phyloP scores from a whole-genome alignment of 2,113 vertebrate genomes.

The Heloderma charlesbogerti region DNA sequence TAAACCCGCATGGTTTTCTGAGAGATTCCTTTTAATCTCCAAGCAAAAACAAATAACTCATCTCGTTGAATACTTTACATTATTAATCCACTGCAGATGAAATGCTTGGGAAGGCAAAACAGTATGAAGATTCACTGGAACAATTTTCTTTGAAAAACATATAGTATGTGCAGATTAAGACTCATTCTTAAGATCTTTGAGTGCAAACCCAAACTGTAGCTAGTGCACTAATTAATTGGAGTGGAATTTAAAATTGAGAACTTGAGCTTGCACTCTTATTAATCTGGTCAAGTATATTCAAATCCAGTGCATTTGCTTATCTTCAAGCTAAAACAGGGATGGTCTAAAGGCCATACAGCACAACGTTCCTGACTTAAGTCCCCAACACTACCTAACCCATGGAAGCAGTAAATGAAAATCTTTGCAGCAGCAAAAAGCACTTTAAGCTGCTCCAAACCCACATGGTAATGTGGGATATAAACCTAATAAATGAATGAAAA shows the following conservation, averaged over 20 bases:
- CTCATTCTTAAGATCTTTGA: not conserved
- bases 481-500: not conserved
- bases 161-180: not conserved
- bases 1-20: constrained; percentile 63
- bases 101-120: constrained; percentile 36
- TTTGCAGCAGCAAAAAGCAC: not conserved
- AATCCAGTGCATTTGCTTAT: not conserved
- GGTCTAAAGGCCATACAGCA: not conserved
- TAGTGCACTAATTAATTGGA: not conserved
- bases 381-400: too few species aligned
- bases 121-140: constrained; percentile 8
- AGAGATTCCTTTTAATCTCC: constrained; percentile 60
- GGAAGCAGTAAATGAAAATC: not conserved
- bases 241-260: not conserved
- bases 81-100: constrained; percentile 37
- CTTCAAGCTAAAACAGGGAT: not conserved
- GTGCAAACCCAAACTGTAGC: not conserved
- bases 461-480: not conserved
- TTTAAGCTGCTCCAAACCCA: not conserved
- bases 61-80: constrained; percentile 50
- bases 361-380: not conserved
- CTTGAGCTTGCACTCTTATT: not conserved
- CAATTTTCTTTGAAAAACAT: constrained; percentile 15
- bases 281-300: not conserved
- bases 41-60: constrained; percentile 66